phyloP scores from a whole-genome alignment of 2,113 vertebrate genomes.

The Urocynchramus pylzowi region DNA sequence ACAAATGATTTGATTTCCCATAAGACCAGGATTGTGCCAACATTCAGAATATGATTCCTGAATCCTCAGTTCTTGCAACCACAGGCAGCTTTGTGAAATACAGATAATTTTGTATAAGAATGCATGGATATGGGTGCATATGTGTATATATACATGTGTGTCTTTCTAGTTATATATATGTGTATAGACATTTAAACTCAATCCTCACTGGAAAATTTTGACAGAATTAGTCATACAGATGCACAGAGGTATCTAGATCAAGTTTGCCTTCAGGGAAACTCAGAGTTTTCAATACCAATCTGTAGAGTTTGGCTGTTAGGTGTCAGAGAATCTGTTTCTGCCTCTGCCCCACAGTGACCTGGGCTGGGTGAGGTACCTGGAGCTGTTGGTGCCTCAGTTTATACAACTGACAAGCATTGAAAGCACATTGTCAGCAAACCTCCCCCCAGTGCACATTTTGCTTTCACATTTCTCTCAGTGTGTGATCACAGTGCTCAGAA shows the following conservation, averaged over 20 bases:
- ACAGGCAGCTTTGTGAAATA: background rate
- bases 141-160: background rate
- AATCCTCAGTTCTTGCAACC: background rate
- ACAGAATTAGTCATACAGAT: background rate
- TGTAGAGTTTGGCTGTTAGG: background rate
- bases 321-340: background rate
- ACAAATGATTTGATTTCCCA: background rate
- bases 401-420: fast-evolving
- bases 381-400: background rate
- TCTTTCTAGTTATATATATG: background rate
- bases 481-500: background rate
- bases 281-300: background rate
- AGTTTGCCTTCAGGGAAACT: background rate
- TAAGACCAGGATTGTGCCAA: background rate
- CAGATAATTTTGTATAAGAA: background rate
- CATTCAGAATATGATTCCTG: background rate
- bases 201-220: background rate
- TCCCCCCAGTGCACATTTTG: background rate
- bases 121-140: background rate
- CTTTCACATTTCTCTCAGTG: background rate
- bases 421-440: background rate
- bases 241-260: background rate
- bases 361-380: background rate
- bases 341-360: background rate
- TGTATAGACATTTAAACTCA: background rate